Evolutionary conservation across 2,888 invertebrate genomes (phyloP), one percentile per base, ranked within the genome.

Genomic region (Pollenia amentaria): DNA sequence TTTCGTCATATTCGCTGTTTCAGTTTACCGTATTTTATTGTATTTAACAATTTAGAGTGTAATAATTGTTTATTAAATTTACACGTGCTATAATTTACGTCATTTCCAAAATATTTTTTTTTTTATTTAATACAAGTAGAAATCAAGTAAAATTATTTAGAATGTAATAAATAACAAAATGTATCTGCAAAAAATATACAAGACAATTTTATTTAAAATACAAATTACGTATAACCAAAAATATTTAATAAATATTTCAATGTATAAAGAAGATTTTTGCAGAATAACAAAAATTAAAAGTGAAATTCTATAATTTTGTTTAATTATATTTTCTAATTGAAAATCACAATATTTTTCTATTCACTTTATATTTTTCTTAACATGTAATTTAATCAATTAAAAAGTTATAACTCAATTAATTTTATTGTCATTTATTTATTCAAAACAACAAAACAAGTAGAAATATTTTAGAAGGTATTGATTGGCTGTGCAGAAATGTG

Each of bases 391-490:
- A 76, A 76, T 76, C 42, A 42, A 65, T 76, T 76, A 29, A 29
- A 29, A 29, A 65, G 64, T 29, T 76, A 76, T 44, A 65, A 64
- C 51, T 76, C 42, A 76, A 76, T 76, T 75, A 21, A 44, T 44
- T 76, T 65, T 51, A 53, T 65, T 65, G 38, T 18, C 44, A 29
- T 44, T 64, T 53, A 62, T 40, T 48, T 75, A 11, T 69, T 16
- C 16, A 12, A 11, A 38, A 60, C 10, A 38, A 16, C 29, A 60
- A 60, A 40, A 29, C 29, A 29, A 29, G 21, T 18, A 11, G 29
- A 2, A 21, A 55, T 12, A 21, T 42, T 42, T 16, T 18, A 48
- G 11, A 9, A 18, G 11, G n/a, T 40, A 40, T 7, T 42, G 16
- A 18, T 42, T 16, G 29, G 29, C 29, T 29, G 29, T 29, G 29